Evolutionary conservation across 2,113 vertebrate species (phyloP).

Genomic region (zebrafish (Danio rerio)): GRCz12tu NC_133185.1:34843001-34843500

Average conservation of each 20-base stretch:
- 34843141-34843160: background rate
- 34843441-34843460: conserved; percentile 7
- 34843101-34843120: conserved; percentile 61
- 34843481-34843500: conserved; percentile 74
- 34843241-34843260: too few relatives aligned
- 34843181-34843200: background rate
- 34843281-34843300: too few relatives aligned
- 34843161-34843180: conserved; percentile 6
- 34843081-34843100: background rate
- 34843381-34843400: background rate
- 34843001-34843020: conserved; percentile 91
- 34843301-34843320: background rate
- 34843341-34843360: background rate
- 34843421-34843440: conserved; percentile 31
- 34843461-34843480: conserved; percentile 44
- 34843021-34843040: conserved; percentile 85
- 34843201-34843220: background rate
- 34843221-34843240: too few relatives aligned
- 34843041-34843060: conserved; percentile 79
- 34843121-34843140: background rate
- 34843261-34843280: too few relatives aligned
- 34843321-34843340: background rate
- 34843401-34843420: background rate
- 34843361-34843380: background rate
- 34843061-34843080: conserved; percentile 72